phyloP scores from a whole-genome alignment of 1,140 invertebrate species.

The Eupeodes corollae region DNA sequence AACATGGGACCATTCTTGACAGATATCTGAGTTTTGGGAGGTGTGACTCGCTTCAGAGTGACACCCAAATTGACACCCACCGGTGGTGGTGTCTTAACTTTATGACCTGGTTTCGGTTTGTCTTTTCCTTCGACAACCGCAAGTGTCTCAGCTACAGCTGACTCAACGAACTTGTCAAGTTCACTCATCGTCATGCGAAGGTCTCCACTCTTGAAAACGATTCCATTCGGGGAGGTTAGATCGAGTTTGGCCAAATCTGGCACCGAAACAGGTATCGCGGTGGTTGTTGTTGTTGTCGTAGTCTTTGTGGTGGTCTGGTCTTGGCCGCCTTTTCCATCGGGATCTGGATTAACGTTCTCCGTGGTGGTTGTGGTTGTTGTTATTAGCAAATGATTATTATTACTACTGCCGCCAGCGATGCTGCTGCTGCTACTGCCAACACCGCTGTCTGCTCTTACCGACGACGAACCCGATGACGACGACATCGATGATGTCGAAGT shows the following conservation, averaged over 20 bases:
- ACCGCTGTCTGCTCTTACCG: slow-evolving; percentile 9
- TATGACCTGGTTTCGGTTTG: slow-evolving; percentile 30
- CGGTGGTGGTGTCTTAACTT: slow-evolving; percentile 30
- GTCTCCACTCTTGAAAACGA: neutral
- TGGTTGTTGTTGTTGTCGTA: slow-evolving; percentile 14
- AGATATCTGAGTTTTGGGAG: slow-evolving; percentile 21
- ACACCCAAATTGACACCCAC: slow-evolving; percentile 30
- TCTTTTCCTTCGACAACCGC: slow-evolving; percentile 11
- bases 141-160: too few relatives aligned
- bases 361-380: neutral
- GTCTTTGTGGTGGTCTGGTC: neutral
- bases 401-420: slow-evolving; percentile 19
- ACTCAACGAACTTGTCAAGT: too few relatives aligned
- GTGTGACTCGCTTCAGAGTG: slow-evolving; percentile 22
- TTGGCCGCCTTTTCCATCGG: neutral
- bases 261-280: slow-evolving; percentile 24
- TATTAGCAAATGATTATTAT: slow-evolving; percentile 11
- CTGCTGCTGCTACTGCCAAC: slow-evolving; percentile 18
- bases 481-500: neutral
- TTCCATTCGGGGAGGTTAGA: neutral
- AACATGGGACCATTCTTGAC: slow-evolving; percentile 31
- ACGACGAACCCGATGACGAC: neutral
- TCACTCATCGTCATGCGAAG: neutral
- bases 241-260: slow-evolving; percentile 14
- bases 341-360: neutral